Base-by-base conservation (phyloP, 2,797 vertebrate genomes). In the Amblyraja radiata region DNA sequence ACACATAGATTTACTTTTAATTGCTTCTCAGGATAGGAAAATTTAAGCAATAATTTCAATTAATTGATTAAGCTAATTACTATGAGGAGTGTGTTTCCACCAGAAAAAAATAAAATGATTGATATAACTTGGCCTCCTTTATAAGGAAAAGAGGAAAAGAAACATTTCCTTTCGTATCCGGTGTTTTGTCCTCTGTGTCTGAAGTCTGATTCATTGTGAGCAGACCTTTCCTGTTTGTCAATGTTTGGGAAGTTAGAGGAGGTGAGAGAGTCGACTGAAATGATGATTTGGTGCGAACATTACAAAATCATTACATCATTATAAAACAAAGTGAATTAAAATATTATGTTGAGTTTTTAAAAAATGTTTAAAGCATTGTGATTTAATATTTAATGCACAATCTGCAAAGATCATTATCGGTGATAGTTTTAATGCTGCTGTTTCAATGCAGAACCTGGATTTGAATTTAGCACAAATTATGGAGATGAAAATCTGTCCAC, bases 171-270 rank as follows among this genome's bases (percentile, higher is more conserved):
- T 93, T 93, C 11, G 23, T 32, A 61, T 93, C 71, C 96, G 96
- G 95, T 95, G 95, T 95, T 96, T 96, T 96, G 95, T 96, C 96
- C 96, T 95, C 84, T 96, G 95, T 94, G 94, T 97, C 96, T 95
- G 95, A 95, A 83, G 94, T 91, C 94, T 65, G 93, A 93, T 93
- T 95, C 94, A 95, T 96, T 97, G 95, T 95, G 95, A 94, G 97
- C 97, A 98, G 96, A 97, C 97, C 97, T 97, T 98, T 98, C 97
- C 98, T 98, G 97, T 98, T 98, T 93, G 98, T 97, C 97, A 97
- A 96, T 96, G 96, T 95, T 95, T 96, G 95, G 94, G 95, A 94
- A 93, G 95, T 93, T 94, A 88, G 61, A 68, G n/a, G 32, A 88
- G 63, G 61, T 65, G 54, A 68, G 16, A 88, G 61, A 32, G 84